Base-by-base conservation (phyloP, 2,797 vertebrate genomes). In the Bovichtus variegatus region DNA sequence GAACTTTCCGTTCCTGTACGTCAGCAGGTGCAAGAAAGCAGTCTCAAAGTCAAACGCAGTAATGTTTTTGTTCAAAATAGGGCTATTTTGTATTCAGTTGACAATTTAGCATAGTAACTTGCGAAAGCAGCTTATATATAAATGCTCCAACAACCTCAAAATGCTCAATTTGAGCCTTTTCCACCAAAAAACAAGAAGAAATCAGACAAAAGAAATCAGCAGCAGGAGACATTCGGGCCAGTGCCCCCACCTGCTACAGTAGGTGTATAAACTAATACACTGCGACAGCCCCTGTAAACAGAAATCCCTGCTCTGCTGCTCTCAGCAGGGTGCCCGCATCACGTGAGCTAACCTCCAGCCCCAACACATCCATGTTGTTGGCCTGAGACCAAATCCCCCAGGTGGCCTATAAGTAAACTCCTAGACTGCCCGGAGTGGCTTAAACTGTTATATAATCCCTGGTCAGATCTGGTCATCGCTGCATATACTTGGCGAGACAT, bases 361-460 rank as follows among this genome's bases (percentile, higher is more conserved):
- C 19, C 78, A 68, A 43, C 68, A 67, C 61, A 29, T 25, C 78
- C 51, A 27, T 40, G 51, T 71, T 61, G 55, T 55, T 83, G 81
- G 80, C 84, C 53, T 23, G 23, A 2, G 1, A 78, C 68, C 85
- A 90, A 90, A 91, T 85, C 92, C 80, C 80, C 76, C 71, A 85
- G 78, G 72, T 78, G 81, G 68, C 76, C 87, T 55, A 74, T 75
- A 72, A 81, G 81, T 91, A 80, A 92, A 91, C 76, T 82, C 82
- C 65, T 41, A 58, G 67, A 77, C 78, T 75, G 31, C 73, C 71
- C 2, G 31, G 7, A 27, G 54, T 46, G 84, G 79, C 82, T 91
- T 85, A 94, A 85, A 78, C 62, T 54, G 80, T 88, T 85, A 80
- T 82, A 63, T 89, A 94, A 95, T 89, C 85, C 70, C 38, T 2